phyloP scores from a whole-genome alignment of 2,797 vertebrate genomes.

The Chrysocyon brachyurus region DNA sequence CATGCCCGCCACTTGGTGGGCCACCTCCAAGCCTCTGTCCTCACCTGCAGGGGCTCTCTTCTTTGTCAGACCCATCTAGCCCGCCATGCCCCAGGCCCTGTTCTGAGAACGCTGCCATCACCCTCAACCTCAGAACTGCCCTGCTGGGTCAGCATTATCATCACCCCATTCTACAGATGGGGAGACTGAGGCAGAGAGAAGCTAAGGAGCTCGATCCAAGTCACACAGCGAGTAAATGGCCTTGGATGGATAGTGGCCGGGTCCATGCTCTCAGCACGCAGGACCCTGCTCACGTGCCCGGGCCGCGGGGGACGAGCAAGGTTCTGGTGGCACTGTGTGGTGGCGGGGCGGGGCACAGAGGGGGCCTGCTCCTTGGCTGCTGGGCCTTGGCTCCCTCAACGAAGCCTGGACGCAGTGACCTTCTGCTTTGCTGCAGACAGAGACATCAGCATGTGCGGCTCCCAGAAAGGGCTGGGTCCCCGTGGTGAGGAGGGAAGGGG shows the following conservation, averaged over 20 bases:
- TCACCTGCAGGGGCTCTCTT: not conserved
- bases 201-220: not conserved
- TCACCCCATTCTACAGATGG: not conserved
- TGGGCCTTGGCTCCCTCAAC: not conserved
- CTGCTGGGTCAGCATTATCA: not conserved
- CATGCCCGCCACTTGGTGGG: not conserved
- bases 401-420: not conserved
- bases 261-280: not conserved
- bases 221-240: no score
- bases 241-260: not conserved
- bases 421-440: not conserved
- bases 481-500: not conserved
- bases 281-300: not conserved
- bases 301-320: not conserved
- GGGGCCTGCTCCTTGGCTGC: not conserved
- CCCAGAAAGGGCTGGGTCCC: not conserved
- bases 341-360: not conserved
- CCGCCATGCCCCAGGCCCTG: fast-evolving
- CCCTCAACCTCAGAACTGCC: not conserved
- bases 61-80: fast-evolving
- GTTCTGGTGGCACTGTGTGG: no score
- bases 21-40: no score
- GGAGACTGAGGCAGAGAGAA: not conserved
- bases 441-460: not conserved
- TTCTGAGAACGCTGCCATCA: not conserved